Evolutionary conservation across 2,113 vertebrate genomes (phyloP).

Genomic region (Calyptomena viridis): DNA sequence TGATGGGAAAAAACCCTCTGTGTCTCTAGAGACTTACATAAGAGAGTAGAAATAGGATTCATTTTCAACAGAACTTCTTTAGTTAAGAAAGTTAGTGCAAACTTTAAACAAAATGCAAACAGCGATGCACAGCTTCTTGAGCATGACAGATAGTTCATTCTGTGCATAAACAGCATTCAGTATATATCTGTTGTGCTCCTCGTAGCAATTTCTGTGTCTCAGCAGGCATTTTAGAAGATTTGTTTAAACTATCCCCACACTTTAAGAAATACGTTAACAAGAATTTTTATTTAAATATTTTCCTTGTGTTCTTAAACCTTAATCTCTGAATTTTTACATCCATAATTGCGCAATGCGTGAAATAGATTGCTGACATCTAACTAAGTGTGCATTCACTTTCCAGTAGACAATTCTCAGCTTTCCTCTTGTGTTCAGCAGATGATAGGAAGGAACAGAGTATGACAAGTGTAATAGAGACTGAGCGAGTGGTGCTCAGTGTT

Average conservation of each 20-base stretch:
- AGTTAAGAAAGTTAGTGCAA: neutral
- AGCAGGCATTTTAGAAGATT: neutral
- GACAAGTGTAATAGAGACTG: neutral
- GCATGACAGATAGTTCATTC: neutral
- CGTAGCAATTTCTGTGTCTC: neutral
- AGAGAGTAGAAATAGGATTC: neutral
- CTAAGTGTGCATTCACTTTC: neutral
- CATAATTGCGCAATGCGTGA: neutral
- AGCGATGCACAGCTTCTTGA: neutral
- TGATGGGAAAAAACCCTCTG: neutral
- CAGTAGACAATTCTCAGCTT: neutral
- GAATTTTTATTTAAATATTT: neutral
- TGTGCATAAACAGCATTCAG: neutral
- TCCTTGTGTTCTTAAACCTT: neutral
- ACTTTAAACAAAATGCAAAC: neutral
- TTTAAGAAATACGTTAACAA: neutral
- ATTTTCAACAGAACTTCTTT: neutral
- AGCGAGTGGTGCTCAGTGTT: neutral
- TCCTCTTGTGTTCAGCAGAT: neutral
- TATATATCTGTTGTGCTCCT: neutral
- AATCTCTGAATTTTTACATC: neutral
- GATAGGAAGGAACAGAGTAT: neutral
- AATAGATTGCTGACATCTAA: neutral
- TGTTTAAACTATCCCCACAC: neutral
- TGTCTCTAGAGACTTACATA: neutral